A percentile compares a stretch with the other conserved stretches of the same genome.
Evolutionary conservation across 2,797 vertebrate species (phyloP).

Genomic region (Columba guinea): DNA sequence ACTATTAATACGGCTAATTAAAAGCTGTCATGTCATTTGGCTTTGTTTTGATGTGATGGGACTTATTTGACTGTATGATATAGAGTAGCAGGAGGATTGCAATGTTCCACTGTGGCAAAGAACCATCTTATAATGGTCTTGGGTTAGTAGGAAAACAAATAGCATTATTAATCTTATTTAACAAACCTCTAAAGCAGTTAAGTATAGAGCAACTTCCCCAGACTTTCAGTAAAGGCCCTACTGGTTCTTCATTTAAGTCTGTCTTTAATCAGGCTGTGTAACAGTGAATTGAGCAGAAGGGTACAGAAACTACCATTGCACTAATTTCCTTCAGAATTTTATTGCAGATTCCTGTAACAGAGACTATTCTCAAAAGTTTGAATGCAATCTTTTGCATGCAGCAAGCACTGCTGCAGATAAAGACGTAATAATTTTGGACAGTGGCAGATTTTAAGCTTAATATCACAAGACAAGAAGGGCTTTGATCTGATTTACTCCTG

Average conservation of each 20-base stretch:
- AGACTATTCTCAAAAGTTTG: not conserved
- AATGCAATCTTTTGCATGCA: not conserved
- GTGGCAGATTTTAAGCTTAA: not conserved
- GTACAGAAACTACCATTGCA: not conserved
- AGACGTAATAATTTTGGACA: not conserved
- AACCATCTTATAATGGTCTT: not conserved
- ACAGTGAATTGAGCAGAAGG: not conserved
- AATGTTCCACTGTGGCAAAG: not conserved
- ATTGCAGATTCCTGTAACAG: not conserved
- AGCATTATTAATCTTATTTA: not conserved
- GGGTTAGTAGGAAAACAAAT: not conserved
- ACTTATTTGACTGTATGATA: not conserved
- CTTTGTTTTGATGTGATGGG: not conserved
- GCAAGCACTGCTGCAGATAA: not conserved
- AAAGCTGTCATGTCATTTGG: not conserved
- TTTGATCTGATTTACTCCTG: not conserved
- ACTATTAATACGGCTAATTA: not conserved
- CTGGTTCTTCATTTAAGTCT: not conserved
- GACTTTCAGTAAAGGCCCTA: not conserved
- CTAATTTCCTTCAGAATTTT: not conserved
- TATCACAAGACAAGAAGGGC: not conserved
- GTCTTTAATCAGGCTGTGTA: not conserved
- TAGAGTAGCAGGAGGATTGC: not conserved
- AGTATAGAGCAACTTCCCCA: not conserved
- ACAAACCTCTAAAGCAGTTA: not conserved